A percentile compares a stretch with the other conserved stretches of the same genome.
phyloP scores from a whole-genome alignment of 2,888 invertebrate genomes.

The Torymus texanus region DNA sequence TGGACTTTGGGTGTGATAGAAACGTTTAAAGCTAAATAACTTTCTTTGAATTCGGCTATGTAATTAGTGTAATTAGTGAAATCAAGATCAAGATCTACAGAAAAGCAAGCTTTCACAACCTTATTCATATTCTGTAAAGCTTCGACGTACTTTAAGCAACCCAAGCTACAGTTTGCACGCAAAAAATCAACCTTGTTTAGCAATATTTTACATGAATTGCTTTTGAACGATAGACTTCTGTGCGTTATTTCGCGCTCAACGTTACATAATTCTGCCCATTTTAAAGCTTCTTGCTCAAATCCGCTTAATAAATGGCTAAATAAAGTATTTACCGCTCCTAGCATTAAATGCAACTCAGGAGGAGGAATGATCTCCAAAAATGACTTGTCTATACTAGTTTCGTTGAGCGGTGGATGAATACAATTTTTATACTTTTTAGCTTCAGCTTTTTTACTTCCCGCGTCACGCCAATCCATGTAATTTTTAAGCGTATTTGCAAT shows the following conservation, averaged over 20 bases:
- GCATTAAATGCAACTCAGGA: no score
- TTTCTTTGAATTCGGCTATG: conserved; percentile 3
- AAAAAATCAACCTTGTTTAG: conserved; percentile 26
- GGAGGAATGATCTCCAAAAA: no score
- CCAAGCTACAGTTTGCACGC: neutral
- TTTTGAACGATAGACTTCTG: conserved; percentile 16
- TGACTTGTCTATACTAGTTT: no score
- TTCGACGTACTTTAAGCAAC: no score
- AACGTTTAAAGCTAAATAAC: conserved; percentile 15
- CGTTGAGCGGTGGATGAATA: neutral
- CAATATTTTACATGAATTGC: conserved; percentile 32
- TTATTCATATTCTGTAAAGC: no score
- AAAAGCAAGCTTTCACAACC: no score
- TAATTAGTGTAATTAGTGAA: no score
- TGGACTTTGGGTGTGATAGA: conserved; percentile 44
- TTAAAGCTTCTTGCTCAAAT: no score
- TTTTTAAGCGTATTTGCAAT: neutral
- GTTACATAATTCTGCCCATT: conserved; percentile 26
- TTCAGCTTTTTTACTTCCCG: neutral
- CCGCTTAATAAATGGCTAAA: no score
- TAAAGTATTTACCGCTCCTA: no score
- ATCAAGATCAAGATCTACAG: no score
- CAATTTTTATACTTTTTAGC: neutral
- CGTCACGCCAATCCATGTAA: neutral
- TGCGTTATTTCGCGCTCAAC: conserved; percentile 24